Evolutionary conservation across 2,888 invertebrate species (phyloP).

Genomic region (Cheilosia grossa): DNA sequence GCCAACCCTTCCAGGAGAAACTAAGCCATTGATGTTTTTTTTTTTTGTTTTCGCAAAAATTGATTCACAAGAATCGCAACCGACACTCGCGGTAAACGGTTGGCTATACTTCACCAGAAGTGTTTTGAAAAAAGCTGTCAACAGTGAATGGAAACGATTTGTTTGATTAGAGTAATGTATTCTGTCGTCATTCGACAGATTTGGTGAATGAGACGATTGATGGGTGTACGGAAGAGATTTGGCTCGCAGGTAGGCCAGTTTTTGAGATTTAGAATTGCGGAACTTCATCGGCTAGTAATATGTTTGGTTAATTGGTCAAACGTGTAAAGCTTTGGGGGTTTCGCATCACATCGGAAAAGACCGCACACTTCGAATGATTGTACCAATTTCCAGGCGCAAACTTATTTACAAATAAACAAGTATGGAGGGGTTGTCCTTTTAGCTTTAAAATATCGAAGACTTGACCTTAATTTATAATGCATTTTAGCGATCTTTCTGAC

Average conservation of each 20-base stretch:
- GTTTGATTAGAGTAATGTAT: slow-evolving; percentile 10
- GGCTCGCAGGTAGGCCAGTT: not conserved
- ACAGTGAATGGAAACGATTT: not conserved
- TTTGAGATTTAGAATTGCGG: slow-evolving; percentile 7
- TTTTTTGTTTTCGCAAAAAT: not conserved
- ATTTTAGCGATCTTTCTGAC: too few species aligned
- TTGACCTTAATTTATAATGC: too few species aligned
- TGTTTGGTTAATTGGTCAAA: too few species aligned
- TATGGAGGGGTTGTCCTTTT: too few species aligned
- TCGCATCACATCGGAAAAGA: too few species aligned
- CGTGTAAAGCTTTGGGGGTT: too few species aligned
- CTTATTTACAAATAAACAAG: too few species aligned
- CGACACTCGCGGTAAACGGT: slow-evolving; percentile 3
- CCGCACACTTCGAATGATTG: too few species aligned
- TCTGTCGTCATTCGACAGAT: slow-evolving; percentile 44
- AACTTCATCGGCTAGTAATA: too few species aligned
- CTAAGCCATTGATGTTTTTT: slow-evolving; percentile 1
- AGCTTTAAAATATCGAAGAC: too few species aligned
- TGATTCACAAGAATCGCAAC: slow-evolving; percentile 1
- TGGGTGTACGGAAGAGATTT: slow-evolving; percentile 14
- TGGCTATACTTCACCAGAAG: slow-evolving; percentile 1
- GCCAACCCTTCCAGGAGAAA: slow-evolving; percentile 4
- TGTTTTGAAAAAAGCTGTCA: not conserved
- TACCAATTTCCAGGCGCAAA: too few species aligned
- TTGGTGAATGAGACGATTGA: slow-evolving; percentile 41